Conservation (phyloP, 2,113 vertebrate species). For the Corythornis cristatus region DNA sequence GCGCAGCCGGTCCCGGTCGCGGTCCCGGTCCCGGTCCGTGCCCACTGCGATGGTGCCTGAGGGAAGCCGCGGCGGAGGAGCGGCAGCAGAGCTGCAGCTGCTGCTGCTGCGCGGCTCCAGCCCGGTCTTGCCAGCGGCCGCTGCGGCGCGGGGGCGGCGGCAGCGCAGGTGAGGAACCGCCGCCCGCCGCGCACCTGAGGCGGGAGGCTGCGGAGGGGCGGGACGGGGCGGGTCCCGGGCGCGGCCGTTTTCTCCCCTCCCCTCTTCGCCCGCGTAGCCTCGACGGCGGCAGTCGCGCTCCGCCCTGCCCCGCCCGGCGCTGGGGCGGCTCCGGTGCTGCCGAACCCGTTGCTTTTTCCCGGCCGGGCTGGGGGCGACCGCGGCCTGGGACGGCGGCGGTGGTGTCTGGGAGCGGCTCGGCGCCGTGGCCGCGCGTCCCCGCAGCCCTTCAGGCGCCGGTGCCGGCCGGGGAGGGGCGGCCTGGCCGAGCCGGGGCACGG, state of each 20-base stretch:
- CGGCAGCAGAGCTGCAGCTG: background rate
- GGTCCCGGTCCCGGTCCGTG: too few relatives aligned
- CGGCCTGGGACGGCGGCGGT: background rate
- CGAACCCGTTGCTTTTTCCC: background rate
- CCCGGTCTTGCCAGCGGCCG: background rate
- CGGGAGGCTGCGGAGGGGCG: background rate
- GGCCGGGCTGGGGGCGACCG: background rate
- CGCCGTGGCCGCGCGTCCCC: background rate
- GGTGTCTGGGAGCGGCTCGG: background rate
- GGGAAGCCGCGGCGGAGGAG: background rate
- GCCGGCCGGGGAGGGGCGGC: background rate
- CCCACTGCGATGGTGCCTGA: background rate
- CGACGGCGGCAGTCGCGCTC: background rate
- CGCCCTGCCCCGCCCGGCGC: background rate
- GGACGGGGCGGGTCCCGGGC: background rate
- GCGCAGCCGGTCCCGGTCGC: background rate
- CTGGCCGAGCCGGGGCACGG: background rate
- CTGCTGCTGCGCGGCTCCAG: background rate
- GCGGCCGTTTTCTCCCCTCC: background rate
- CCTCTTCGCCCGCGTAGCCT: background rate
- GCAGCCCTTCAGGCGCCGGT: background rate
- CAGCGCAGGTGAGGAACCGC: constrained; percentile 3
- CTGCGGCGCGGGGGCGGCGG: background rate
- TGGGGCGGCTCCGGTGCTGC: background rate
- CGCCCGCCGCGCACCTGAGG: background rate